A percentile compares a stretch with the other conserved stretches of the same genome.
phyloP scores from a whole-genome alignment of 2,797 vertebrate genomes.

The Odontamblyopus lacepedii region DNA sequence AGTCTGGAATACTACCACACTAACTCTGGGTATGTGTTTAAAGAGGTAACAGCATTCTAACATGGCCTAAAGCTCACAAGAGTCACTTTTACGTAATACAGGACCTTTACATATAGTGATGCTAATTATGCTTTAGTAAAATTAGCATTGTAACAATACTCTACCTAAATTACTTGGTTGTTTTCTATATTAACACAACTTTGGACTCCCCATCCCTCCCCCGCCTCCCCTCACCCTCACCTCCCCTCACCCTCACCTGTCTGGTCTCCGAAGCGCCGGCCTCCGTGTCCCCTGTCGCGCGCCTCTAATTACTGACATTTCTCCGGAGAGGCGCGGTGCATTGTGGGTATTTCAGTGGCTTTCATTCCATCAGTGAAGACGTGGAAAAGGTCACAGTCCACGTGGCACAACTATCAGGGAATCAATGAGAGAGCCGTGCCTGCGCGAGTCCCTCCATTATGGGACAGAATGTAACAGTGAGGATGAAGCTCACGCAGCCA shows the following conservation, averaged over 20 bases:
- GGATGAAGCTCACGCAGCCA: background rate
- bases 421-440: conserved; percentile 47
- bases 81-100: no score
- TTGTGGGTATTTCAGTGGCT: conserved; percentile 50
- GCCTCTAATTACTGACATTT: conserved; percentile 63
- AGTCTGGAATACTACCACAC: no score
- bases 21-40: no score
- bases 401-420: conserved; percentile 47
- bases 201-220: background rate
- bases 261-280: background rate
- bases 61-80: no score
- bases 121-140: no score
- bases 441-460: conserved; percentile 1
- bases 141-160: background rate
- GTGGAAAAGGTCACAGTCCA: conserved; percentile 60
- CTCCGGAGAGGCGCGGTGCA: conserved; percentile 44
- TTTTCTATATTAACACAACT: background rate
- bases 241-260: background rate
- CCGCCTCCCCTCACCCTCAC: background rate
- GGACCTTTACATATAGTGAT: no score
- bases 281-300: conserved; percentile 32
- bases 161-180: background rate
- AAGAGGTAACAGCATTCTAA: no score
- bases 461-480: background rate
- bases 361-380: conserved; percentile 59